Evolutionary conservation across 1,140 invertebrate genomes (phyloP), one percentile per base, ranked within the genome.

Genomic region (Gonatopus flavifemur): DNA sequence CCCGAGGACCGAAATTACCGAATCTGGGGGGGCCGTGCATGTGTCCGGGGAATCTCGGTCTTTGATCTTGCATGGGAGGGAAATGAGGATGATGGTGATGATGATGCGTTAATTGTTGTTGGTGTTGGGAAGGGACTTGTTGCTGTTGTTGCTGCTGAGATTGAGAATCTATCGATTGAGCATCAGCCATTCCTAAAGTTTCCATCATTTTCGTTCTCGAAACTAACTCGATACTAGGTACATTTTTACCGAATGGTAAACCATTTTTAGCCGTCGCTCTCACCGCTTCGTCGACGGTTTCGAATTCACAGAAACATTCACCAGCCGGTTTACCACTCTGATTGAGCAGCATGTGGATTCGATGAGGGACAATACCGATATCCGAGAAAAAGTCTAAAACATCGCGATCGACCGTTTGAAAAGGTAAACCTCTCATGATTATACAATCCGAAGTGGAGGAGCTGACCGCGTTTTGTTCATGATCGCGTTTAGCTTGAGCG

Each of bases 271-370:
- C 74, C 0, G 85, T 69, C 0, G 91, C 92, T 43, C 80, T 75
- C 8, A 83, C 74, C 2, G 89, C 89, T 61, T 94, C 88, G 21
- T 84, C 81, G 0, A 74, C 49, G 12, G 81, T 83, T 8, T 79
- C 74, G 66, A 96, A 95, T 67, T 95, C 91, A 57, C 92, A 90
- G 67, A 91, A 93, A 28, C 90, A 92, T 56, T 93, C 87, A 1
- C 93, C 92, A 0, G 84, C 84, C 0, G 89, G 87, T 50, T 84
- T 79, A 2, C 86, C 84, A 33, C 80, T 79, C 6, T 83, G 71
- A 55, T 87, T 88, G 10, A 86, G 76, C 70, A 94, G 81, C 48
- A 93, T 83, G 62, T 93, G 88, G 49, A 94, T 90, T 49, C 87
- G 83, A 20, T 82, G 80, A 0, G 91, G 90, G 0, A 86, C 83